These are phyloP conservation scores for Gnathonemus echidnorhynchus DNA, from an alignment of 2,113 vertebrate species.

Conservation along the genomic window DNA sequence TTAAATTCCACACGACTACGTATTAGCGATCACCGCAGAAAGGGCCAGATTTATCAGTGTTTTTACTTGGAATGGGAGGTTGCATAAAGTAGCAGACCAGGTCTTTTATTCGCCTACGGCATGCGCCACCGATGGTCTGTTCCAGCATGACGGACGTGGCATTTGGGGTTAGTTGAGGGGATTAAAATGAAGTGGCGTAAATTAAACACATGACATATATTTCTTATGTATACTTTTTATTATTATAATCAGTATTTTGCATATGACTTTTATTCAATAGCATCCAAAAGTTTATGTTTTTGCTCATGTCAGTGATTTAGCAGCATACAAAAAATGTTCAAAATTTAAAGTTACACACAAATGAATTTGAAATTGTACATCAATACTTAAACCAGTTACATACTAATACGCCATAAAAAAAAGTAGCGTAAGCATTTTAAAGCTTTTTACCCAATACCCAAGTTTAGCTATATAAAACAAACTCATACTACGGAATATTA, in stretches of 20 bases:
- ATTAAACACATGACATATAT: conserved; percentile 9
- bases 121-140: conserved; percentile 16
- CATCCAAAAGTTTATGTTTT: not conserved
- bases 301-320: not conserved
- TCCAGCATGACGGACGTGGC: conserved; percentile 47
- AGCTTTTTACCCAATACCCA: not conserved
- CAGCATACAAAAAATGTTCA: not conserved
- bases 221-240: not conserved
- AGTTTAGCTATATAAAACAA: not conserved
- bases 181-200: not conserved
- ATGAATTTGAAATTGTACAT: not conserved
- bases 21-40: not conserved
- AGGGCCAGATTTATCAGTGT: not conserved
- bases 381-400: not conserved
- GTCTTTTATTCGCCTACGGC: conserved; percentile 36
- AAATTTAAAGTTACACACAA: not conserved
- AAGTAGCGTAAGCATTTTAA: not conserved
- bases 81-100: conserved; percentile 23
- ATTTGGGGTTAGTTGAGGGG: conserved; percentile 15
- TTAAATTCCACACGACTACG: not conserved
- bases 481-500: not conserved
- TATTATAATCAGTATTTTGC: not conserved
- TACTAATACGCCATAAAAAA: not conserved
- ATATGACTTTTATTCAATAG: not conserved
- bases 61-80: not conserved